Evolutionary conservation across 2,888 invertebrate species (phyloP), one percentile per base, ranked within the genome.

Genomic region (Acrobasis suavella): DNA sequence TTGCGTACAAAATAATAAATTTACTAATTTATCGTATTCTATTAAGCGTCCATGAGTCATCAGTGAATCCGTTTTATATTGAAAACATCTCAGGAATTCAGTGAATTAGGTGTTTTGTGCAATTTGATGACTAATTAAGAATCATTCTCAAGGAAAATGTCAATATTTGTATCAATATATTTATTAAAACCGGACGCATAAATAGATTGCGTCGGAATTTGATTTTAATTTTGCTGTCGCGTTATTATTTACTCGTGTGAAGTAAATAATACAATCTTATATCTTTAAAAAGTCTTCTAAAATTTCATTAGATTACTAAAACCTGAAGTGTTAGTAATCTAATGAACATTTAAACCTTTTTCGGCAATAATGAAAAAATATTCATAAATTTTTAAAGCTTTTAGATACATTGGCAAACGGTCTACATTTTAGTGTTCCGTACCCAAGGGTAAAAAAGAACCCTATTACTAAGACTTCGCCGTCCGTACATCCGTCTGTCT

Each of bases 71-170:
- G 59, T 16, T 38, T 16, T 32, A 60, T 65, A 66, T 71, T 72
- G 73, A 74, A 73, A 72, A 69, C 70, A 79, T 77, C 77, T 75
- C 72, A 76, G 71, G 79, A 83, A 85, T 84, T 78, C 67, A 65
- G 73, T 69, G 71, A 72, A 73, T 74, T 69, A 67, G 69, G 70
- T 71, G 58, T 72, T 67, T 69, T 70, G 69, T 72, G 77, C 74
- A 66, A 67, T 71, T 70, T 72, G 68, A 73, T 76, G 76, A 81
- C 77, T 80, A 81, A 80, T 72, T 78, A 77, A 75, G 66, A 66
- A 70, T 61, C 61, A 66, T 72, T 80, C 72, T 72, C 61, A 65
- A 67, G 76, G 76, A 77, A 69, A 70, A 72, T 75, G 74, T 74
- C 74, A 78, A 77, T 78, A 79, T 83, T 77, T 77, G 72, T 76